Evolutionary conservation across 2,888 invertebrate genomes (phyloP).

Genomic region (Drosophila ezoana): DNA sequence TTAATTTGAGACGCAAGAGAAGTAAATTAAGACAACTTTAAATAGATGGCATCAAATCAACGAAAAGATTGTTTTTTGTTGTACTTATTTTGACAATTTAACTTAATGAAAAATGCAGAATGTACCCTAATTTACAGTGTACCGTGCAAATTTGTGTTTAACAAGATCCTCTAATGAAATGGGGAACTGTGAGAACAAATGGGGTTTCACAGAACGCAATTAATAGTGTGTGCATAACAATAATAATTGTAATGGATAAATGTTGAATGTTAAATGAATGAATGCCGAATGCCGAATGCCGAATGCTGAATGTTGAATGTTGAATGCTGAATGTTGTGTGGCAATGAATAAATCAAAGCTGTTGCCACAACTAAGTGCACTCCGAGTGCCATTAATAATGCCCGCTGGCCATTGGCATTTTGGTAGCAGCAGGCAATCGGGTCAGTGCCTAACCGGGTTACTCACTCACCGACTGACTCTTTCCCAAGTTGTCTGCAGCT

Average conservation of each 20-base stretch:
- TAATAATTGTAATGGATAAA: constrained; percentile 43
- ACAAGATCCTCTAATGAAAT: constrained; percentile 1
- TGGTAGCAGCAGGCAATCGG: constrained; percentile 17
- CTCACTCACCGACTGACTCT: background rate
- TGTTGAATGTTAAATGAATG: constrained; percentile 4
- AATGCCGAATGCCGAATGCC: background rate
- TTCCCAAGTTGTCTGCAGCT: constrained; percentile 22
- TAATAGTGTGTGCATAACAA: constrained; percentile 13
- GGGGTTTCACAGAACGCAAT: background rate
- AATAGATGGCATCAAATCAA: too few relatives aligned
- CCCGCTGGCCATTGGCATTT: constrained; percentile 56
- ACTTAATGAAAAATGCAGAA: background rate
- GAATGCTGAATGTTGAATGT: constrained; percentile 3
- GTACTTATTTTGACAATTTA: too few relatives aligned
- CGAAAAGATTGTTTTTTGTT: too few relatives aligned
- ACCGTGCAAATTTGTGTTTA: background rate
- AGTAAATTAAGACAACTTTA: too few relatives aligned
- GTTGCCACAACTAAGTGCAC: constrained; percentile 58
- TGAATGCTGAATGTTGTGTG: constrained; percentile 18
- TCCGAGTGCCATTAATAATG: constrained; percentile 61
- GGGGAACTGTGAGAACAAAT: constrained; percentile 11
- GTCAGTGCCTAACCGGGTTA: constrained; percentile 60
- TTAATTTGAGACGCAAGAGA: too few relatives aligned
- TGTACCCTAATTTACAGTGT: background rate
- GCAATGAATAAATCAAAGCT: constrained; percentile 55